Conservation (phyloP, 2,113 vertebrate genomes). For the Turnix velox region DNA sequence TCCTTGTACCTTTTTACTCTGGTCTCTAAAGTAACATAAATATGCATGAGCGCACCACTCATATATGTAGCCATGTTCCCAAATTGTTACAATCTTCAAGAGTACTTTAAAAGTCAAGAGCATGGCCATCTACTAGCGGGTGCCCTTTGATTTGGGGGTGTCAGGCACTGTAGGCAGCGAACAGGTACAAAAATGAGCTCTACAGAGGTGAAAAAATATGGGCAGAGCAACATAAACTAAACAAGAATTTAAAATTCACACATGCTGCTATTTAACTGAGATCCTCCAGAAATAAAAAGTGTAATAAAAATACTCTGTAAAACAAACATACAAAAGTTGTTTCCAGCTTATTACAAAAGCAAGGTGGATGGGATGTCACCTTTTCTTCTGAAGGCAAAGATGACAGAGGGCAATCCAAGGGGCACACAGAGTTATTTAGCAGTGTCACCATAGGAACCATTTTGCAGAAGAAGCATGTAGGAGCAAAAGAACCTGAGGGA, state of each 20-base stretch:
- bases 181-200: not conserved
- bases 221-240: not conserved
- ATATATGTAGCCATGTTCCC: not conserved
- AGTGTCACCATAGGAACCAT: slow-evolving; percentile 45
- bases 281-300: not conserved
- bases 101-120: not conserved
- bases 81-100: not conserved
- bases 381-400: not conserved
- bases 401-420: not conserved
- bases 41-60: not conserved
- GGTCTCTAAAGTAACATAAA: not conserved
- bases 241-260: not conserved
- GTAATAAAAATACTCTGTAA: not conserved
- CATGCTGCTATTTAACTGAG: not conserved
- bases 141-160: not conserved
- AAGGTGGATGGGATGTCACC: not conserved
- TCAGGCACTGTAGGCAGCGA: not conserved
- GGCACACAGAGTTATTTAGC: not conserved
- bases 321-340: not conserved
- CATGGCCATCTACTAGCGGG: not conserved
- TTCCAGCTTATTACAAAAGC: not conserved
- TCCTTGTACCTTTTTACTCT: not conserved
- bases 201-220: not conserved
- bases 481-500: not conserved
- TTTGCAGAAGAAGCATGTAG: not conserved